Percentiles rank a stretch among this genome's conserved stretches.
Conservation (phyloP, 1,140 invertebrate genomes). For the Cotesia vestalis region DNA sequence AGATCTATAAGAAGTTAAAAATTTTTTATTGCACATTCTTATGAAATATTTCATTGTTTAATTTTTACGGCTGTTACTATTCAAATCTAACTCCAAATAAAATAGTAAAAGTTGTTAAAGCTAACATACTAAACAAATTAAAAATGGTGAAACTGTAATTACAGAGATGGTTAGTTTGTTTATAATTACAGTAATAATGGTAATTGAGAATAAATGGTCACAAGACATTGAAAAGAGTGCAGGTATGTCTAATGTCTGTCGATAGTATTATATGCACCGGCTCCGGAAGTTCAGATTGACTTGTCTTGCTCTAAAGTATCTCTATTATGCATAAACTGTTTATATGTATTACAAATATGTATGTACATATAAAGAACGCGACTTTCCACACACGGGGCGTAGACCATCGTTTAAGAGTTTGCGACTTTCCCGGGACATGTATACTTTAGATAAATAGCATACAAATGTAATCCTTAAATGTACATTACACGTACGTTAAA, state of each 20-base stretch:
- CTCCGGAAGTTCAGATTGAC: slow-evolving; percentile 29
- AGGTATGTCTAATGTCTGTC: too few relatives aligned
- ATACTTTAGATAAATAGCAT: background rate
- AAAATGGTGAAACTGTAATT: background rate
- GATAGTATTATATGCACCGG: background rate
- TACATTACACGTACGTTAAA: background rate
- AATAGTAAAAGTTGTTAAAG: too few relatives aligned
- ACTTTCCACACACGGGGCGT: slow-evolving; percentile 32
- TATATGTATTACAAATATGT: background rate
- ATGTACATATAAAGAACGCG: slow-evolving; percentile 22
- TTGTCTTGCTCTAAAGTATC: slow-evolving; percentile 17
- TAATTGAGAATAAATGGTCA: background rate
- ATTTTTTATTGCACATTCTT: too few relatives aligned
- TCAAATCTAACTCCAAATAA: too few relatives aligned
- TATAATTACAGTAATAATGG: background rate
- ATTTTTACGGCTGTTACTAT: background rate
- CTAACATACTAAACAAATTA: background rate
- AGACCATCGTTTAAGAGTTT: slow-evolving; percentile 21
- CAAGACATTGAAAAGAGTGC: background rate
- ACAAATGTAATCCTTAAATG: slow-evolving; percentile 7
- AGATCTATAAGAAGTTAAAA: background rate
- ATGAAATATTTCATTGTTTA: background rate
- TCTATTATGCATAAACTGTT: background rate
- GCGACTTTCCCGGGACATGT: slow-evolving; percentile 31
- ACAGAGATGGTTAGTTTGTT: too few relatives aligned